Evolutionary conservation across 2,888 invertebrate genomes (phyloP).

Genomic region (Gortyna flavago): DNA sequence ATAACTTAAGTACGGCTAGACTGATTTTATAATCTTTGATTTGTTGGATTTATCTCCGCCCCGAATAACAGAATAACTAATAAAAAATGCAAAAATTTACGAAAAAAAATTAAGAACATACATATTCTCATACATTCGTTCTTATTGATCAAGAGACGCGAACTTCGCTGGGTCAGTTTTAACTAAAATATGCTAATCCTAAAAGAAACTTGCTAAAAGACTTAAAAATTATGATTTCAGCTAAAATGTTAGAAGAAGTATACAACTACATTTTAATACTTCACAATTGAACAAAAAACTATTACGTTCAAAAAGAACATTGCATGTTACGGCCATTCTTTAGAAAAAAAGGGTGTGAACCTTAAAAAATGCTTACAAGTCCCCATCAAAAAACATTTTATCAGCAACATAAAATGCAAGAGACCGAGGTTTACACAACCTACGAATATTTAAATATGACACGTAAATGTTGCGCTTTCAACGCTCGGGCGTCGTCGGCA

Average conservation of each 20-base stretch:
- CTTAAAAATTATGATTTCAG: no score
- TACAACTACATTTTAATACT: background rate
- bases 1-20: no score
- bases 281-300: background rate
- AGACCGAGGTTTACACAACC: constrained; percentile 55
- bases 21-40: background rate
- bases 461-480: constrained; percentile 62
- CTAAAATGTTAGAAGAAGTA: background rate
- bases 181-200: background rate
- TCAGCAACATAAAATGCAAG: constrained; percentile 32
- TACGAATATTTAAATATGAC: constrained; percentile 62
- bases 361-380: constrained; percentile 1
- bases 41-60: no score
- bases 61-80: no score
- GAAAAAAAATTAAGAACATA: no score
- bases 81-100: no score
- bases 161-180: no score
- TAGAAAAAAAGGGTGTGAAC: background rate
- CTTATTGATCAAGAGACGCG: no score
- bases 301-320: background rate
- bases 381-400: constrained; percentile 21
- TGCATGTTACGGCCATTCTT: background rate
- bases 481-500: constrained; percentile 55
- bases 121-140: no score
- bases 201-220: background rate